Percentiles rank a stretch among this genome's conserved stretches.
Evolutionary conservation across 2,113 vertebrate genomes (phyloP).

Genomic region (Tachuris rubrigastra): DNA sequence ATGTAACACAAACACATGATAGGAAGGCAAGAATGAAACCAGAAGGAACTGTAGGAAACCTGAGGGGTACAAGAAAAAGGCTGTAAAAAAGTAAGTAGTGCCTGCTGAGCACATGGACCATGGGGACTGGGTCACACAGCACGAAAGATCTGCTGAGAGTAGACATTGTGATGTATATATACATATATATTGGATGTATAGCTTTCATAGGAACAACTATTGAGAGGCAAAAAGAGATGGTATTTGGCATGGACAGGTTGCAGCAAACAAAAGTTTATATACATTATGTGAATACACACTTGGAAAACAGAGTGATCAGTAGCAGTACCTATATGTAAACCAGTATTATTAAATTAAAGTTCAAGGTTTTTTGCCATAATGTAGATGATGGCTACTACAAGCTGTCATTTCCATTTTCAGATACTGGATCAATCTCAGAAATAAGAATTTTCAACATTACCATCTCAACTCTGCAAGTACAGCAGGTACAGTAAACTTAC

Average conservation of each 20-base stretch:
- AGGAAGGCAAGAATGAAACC: not conserved
- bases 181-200: rapidly evolving
- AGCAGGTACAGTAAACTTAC: slow-evolving; percentile 75
- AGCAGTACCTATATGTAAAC: not conserved
- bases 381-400: not conserved
- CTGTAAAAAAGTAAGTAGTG: not conserved
- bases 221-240: not conserved
- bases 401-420: not conserved
- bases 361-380: not conserved
- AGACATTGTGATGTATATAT: not conserved
- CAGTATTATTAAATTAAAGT: not conserved
- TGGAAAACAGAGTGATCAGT: not conserved
- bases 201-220: not conserved
- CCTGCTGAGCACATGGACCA: not conserved
- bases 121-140: not conserved
- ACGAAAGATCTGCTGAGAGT: not conserved
- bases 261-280: not conserved
- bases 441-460: not conserved
- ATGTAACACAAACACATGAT: not conserved
- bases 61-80: not conserved
- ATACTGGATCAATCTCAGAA: not conserved
- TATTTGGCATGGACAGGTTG: not conserved
- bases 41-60: not conserved
- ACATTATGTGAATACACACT: not conserved
- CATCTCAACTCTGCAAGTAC: not conserved